phyloP scores from a whole-genome alignment of 2,797 vertebrate species.

The Ctenopoma multispine region DNA sequence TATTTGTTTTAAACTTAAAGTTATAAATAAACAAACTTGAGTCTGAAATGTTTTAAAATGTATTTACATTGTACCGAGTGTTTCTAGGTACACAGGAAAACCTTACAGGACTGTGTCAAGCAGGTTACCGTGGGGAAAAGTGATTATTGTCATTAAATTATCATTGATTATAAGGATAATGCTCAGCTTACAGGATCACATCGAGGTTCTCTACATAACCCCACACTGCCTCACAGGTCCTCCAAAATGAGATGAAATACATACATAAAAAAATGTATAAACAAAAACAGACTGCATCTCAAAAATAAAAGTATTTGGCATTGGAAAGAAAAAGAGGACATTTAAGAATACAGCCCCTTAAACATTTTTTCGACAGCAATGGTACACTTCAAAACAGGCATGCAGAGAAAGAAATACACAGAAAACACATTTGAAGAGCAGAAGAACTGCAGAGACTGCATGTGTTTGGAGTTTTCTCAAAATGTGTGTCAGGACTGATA shows the following conservation, averaged over 20 bases:
- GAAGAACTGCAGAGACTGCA: constrained; percentile 19
- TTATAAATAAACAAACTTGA: constrained; percentile 13
- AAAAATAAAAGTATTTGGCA: constrained; percentile 63
- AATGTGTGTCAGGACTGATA: background rate
- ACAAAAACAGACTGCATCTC: constrained; percentile 22
- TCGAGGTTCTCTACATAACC: constrained; percentile 46
- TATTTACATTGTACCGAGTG: constrained; percentile 75
- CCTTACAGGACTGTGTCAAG: constrained; percentile 51
- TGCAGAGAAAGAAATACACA: constrained; percentile 20
- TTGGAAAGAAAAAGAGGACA: constrained; percentile 38
- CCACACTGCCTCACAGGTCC: constrained; percentile 39
- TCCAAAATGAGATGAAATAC: constrained; percentile 65
- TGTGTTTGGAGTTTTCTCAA: constrained; percentile 8
- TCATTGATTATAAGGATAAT: constrained; percentile 42
- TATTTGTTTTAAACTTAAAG: background rate
- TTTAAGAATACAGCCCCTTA: constrained; percentile 31
- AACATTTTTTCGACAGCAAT: constrained; percentile 29
- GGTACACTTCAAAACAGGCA: constrained; percentile 44
- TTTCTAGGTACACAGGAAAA: constrained; percentile 73
- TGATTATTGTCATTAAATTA: constrained; percentile 63
- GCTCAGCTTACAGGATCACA: constrained; percentile 46
- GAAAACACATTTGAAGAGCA: constrained; percentile 18
- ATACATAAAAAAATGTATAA: background rate
- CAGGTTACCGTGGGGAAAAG: constrained; percentile 36
- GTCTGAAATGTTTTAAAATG: constrained; percentile 61